Conservation (phyloP, 2,888 invertebrate genomes). For the Trichacis sp. region DNA sequence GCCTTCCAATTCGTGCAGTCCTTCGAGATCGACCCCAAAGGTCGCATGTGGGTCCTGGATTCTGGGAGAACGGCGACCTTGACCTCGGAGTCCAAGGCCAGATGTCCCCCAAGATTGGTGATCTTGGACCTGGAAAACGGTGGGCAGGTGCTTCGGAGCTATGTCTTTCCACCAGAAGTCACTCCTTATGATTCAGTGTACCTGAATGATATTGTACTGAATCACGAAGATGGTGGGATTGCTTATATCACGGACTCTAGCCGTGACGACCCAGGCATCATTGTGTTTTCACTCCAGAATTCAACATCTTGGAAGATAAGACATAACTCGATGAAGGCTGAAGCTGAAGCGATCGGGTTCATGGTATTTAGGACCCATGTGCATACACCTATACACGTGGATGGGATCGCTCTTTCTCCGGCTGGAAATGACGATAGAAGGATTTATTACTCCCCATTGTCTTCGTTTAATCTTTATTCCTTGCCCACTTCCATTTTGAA, state of each 20-base stretch:
- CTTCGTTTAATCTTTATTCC: slow-evolving; percentile 77
- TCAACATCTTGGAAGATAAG: slow-evolving; percentile 80
- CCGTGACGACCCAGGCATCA: slow-evolving; percentile 77
- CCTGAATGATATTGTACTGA: slow-evolving; percentile 80
- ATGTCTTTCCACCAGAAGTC: slow-evolving; percentile 75
- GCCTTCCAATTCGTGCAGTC: slow-evolving; percentile 82
- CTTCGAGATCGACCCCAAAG: slow-evolving; percentile 79
- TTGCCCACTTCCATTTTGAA: slow-evolving; percentile 75
- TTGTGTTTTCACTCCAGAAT: slow-evolving; percentile 77
- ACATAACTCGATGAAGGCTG: slow-evolving; percentile 76
- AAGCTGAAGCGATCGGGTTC: slow-evolving; percentile 73
- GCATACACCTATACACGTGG: slow-evolving; percentile 74
- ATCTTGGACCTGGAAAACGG: slow-evolving; percentile 76
- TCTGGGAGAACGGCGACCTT: slow-evolving; percentile 77
- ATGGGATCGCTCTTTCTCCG: slow-evolving; percentile 80
- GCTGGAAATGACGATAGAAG: slow-evolving; percentile 52
- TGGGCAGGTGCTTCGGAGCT: slow-evolving; percentile 70
- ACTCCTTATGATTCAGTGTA: slow-evolving; percentile 74
- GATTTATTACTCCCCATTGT: slow-evolving; percentile 78
- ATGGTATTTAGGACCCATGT: slow-evolving; percentile 74
- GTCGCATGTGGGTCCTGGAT: slow-evolving; percentile 71
- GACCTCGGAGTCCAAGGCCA: slow-evolving; percentile 64
- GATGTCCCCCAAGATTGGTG: slow-evolving; percentile 78
- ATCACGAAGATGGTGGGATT: slow-evolving; percentile 76
- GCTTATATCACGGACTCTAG: slow-evolving; percentile 82